Evolutionary conservation across 2,113 vertebrate genomes (phyloP).

Genomic region (Neodontobutis hainanensis): DNA sequence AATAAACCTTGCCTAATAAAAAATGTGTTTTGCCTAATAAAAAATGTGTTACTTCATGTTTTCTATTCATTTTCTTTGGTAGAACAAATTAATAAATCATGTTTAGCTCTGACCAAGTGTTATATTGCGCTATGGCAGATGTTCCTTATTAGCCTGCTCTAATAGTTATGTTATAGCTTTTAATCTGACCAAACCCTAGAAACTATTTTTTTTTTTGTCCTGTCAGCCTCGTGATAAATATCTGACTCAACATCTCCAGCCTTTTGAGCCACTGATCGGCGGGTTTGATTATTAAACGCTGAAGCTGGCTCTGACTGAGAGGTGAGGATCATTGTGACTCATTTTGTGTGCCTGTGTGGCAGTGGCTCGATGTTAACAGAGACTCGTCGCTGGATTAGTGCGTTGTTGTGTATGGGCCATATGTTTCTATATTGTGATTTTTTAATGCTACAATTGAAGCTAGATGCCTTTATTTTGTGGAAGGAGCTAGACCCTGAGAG

Average conservation of each 20-base stretch:
- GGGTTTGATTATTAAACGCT: conserved; percentile 32
- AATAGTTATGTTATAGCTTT: too few relatives aligned
- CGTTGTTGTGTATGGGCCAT: conserved; percentile 36
- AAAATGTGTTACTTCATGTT: too few relatives aligned
- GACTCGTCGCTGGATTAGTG: conserved; percentile 23
- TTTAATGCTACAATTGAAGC: conserved; percentile 23
- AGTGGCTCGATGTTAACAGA: not conserved
- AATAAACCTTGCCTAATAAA: too few relatives aligned
- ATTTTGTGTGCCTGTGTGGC: conserved; percentile 23
- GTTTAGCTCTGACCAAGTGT: too few relatives aligned
- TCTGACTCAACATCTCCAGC: conserved; percentile 37
- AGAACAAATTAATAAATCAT: too few relatives aligned
- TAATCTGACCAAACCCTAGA: conserved; percentile 14
- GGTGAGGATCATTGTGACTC: conserved; percentile 22
- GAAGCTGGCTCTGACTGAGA: conserved; percentile 13
- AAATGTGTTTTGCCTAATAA: too few relatives aligned
- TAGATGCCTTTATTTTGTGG: conserved; percentile 29
- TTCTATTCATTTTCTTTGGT: too few relatives aligned
- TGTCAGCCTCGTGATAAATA: conserved; percentile 37
- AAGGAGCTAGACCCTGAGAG: conserved; percentile 37
- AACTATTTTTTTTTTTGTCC: conserved; percentile 16
- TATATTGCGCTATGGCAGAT: too few relatives aligned
- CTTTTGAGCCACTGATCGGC: conserved; percentile 31
- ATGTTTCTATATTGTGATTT: conserved; percentile 34
- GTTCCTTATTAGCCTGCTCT: too few relatives aligned